Percentiles rank a stretch among this genome's conserved stretches.
Evolutionary conservation across 2,888 invertebrate genomes (phyloP).

Genomic region (Macrophya annulata): DNA sequence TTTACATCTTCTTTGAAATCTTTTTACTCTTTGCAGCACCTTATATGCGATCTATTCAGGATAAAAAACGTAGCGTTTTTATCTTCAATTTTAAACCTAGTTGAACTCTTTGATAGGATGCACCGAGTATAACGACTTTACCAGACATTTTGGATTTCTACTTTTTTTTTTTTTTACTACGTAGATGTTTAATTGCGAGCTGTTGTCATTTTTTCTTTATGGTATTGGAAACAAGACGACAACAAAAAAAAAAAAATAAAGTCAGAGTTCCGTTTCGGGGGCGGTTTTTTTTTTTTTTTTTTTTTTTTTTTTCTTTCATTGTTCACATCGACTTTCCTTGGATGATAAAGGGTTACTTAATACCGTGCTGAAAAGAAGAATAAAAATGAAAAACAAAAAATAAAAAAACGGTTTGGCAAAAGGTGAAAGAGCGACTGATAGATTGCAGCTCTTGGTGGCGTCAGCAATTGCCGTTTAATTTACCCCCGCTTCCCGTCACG

Average conservation of each 20-base stretch:
- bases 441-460: conserved; percentile 77
- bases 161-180: neutral
- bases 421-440: conserved; percentile 73
- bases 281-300: neutral
- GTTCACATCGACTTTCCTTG: too few species aligned
- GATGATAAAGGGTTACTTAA: too few species aligned
- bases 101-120: neutral
- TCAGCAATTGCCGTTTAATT: conserved; percentile 79
- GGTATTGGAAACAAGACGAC: too few species aligned
- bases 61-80: neutral
- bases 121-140: neutral
- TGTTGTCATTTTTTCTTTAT: neutral
- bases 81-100: neutral
- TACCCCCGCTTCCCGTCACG: conserved; percentile 80
- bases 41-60: neutral
- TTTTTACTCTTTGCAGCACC: neutral
- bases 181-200: neutral
- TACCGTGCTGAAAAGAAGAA: too few species aligned
- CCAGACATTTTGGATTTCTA: neutral
- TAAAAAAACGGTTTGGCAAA: conserved; percentile 58
- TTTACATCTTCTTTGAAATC: neutral
- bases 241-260: too few species aligned
- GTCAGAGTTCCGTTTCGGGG: neutral
- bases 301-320: neutral
- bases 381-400: too few species aligned